Evolutionary conservation across 2,113 vertebrate genomes (phyloP), one percentile per base, ranked within the genome.

Genomic region (Serilophus lunatus): DNA sequence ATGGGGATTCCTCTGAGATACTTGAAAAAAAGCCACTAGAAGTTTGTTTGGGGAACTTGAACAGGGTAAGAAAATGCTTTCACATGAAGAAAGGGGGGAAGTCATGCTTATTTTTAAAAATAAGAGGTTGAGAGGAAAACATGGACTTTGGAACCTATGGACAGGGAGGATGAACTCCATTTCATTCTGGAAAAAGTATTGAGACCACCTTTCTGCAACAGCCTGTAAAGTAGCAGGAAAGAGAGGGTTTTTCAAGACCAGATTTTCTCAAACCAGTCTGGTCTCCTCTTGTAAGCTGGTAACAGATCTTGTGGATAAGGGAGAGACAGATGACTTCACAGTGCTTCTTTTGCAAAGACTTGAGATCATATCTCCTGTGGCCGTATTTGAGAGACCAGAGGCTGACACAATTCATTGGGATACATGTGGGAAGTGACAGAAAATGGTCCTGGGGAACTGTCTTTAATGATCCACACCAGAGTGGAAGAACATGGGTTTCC

Each of bases 321-420:
- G 11, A 70, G 38, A 87, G 14, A 35, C 25, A 53, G 71, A 45
- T 24, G 22, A 65, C 23, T 87, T 54, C 31, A 20, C 9, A 40
- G 18, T 1, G 0, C 31, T 72, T 50, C 33, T 68, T 15, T 45
- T 18, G n/a, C 6, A 64, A 50, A 59, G 74, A 28, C 54, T 68
- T 71, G 29, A 44, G 38, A 53, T 74, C 25, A 5, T 2, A 10
- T 33, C 28, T 72, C 49, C 38, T 0, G 0, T 59, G 64, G 28
- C 28, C 40, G 18, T 44, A 15, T 65, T 61, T 60, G 79, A 71
- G 86, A 68, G 44, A 77, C 7, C 1, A 2, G 38, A 81, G 59
- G 40, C 28, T 82, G 65, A 68, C 0, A 3, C 17, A 35, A 4
- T 23, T 31, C 9, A 2, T 0, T 77, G 59, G 44, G 28, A 63